phyloP scores from a whole-genome alignment of 23 tunicate species.

The Ciona savignyi region DNA sequence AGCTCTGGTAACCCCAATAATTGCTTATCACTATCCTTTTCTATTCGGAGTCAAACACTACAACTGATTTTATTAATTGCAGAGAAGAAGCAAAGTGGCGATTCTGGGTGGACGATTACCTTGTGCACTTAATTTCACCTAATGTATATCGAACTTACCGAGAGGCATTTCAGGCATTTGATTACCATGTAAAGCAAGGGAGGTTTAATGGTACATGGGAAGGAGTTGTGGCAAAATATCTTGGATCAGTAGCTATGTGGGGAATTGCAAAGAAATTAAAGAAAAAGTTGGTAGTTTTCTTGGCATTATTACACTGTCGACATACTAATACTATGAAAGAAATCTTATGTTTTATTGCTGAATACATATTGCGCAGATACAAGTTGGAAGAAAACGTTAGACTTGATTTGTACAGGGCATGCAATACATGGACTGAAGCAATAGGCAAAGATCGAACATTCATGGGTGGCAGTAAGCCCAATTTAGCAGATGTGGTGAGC shows the following conservation, averaged over 20 bases:
- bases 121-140: conserved; percentile 90
- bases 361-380: conserved; percentile 58
- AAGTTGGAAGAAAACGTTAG: conserved; percentile 56
- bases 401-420: conserved; percentile 71
- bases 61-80: conserved; percentile 2
- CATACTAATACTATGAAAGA: too few relatives aligned
- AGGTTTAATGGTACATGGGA: conserved; percentile 86
- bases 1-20: too few relatives aligned
- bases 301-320: too few relatives aligned
- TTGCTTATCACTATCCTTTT: too few relatives aligned
- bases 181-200: conserved; percentile 77
- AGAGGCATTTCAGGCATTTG: conserved; percentile 83
- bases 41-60: too few relatives aligned
- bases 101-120: conserved; percentile 78
- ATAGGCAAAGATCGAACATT: conserved; percentile 57
- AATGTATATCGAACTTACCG: conserved; percentile 76
- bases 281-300: conserved; percentile 50
- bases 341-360: too few relatives aligned
- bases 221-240: conserved; percentile 67
- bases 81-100: conserved; percentile 86
- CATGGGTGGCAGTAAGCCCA: conserved; percentile 91
- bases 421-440: conserved; percentile 75
- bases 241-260: conserved; percentile 82
- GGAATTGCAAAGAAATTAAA: conserved; percentile 62
- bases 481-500: conserved; percentile 87